phyloP scores from a whole-genome alignment of 1,140 invertebrate species.

The Drosophila ficusphila region DNA sequence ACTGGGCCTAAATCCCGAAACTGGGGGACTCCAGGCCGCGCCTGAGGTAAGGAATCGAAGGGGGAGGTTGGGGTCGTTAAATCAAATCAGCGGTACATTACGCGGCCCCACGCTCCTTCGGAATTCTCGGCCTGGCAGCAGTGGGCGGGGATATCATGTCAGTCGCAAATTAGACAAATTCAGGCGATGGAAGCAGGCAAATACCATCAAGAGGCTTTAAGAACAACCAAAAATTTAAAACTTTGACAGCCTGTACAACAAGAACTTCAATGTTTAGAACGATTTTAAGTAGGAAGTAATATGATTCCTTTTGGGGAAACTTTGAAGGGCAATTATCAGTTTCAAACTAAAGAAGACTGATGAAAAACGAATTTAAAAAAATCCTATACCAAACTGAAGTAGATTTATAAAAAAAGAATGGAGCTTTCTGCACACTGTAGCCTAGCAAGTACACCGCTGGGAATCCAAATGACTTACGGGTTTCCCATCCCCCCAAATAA shows the following conservation, averaged over 20 bases:
- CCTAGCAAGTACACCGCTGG: neutral
- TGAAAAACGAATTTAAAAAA: no score
- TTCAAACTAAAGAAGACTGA: no score
- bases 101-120: constrained; percentile 1
- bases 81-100: constrained; percentile 74
- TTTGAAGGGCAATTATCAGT: no score
- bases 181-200: neutral
- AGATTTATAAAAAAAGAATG: no score
- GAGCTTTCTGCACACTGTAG: neutral
- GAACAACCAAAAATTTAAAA: no score
- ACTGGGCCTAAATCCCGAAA: constrained; percentile 10
- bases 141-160: constrained; percentile 9
- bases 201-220: neutral
- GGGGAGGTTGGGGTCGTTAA: constrained; percentile 33
- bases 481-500: constrained; percentile 19
- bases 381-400: no score
- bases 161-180: neutral
- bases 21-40: neutral
- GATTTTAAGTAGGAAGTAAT: no score
- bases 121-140: constrained; percentile 8
- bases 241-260: no score
- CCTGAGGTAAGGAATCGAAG: constrained; percentile 23
- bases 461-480: constrained; percentile 38
- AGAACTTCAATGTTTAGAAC: no score
- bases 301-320: no score